These are phyloP conservation scores for Hedychridium roseum DNA, from an alignment of 2,888 invertebrate genomes.

Conservation along the genomic window DNA sequence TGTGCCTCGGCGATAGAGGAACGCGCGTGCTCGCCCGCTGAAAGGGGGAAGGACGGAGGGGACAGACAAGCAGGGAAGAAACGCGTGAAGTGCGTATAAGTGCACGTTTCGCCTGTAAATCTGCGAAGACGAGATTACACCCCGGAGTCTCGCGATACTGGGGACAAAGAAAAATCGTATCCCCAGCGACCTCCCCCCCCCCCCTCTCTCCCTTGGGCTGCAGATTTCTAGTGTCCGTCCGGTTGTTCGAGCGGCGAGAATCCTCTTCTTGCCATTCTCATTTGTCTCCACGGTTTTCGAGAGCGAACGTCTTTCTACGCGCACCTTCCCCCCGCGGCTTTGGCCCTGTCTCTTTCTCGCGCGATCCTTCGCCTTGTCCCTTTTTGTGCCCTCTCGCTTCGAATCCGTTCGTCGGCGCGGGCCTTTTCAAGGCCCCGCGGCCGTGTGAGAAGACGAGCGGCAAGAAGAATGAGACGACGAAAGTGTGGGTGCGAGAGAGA, in stretches of 20 bases:
- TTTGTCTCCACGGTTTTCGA: conserved; percentile 47
- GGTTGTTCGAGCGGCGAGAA: background rate
- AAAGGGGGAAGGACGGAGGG: conserved; percentile 8
- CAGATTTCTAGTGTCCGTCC: background rate
- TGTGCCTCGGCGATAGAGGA: conserved; percentile 4
- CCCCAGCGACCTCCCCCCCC: conserved; percentile 24
- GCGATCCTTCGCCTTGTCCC: background rate
- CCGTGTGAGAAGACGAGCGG: conserved; percentile 10
- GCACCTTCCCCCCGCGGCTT: background rate
- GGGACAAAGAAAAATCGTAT: conserved; percentile 14
- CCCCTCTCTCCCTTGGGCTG: conserved; percentile 23
- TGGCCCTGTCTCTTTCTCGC: conserved; percentile 12
- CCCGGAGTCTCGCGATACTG: conserved; percentile 30
- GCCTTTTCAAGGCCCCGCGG: conserved; percentile 33
- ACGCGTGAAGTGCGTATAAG: conserved; percentile 41
- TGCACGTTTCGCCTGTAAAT: conserved; percentile 38
- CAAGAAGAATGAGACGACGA: conserved; percentile 10
- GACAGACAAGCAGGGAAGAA: conserved; percentile 14
- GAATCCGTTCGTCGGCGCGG: conserved; percentile 32
- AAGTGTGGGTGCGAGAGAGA: conserved; percentile 10
- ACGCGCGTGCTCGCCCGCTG: conserved; percentile 18
- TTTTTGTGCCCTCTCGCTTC: conserved; percentile 31
- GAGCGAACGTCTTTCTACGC: conserved; percentile 22
- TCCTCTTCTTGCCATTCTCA: conserved; percentile 24
- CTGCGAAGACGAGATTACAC: conserved; percentile 45